A percentile compares a stretch with the other conserved stretches of the same genome.
These are phyloP conservation scores for Campoplex capitator DNA, from an alignment of 2,888 invertebrate species.

Conservation along the genomic window DNA sequence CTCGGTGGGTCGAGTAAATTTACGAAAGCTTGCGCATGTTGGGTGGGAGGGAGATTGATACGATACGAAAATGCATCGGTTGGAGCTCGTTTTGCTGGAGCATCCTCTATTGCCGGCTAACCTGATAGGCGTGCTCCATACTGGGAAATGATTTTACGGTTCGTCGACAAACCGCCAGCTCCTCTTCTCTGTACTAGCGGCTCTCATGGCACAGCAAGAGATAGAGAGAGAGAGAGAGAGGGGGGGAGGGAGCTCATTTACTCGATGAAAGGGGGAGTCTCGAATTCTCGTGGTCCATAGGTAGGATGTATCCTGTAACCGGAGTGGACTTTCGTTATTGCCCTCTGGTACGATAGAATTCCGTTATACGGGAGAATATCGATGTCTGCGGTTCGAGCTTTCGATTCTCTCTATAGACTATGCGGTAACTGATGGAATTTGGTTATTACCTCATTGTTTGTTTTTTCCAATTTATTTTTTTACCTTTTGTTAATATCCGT, in stretches of 20 bases:
- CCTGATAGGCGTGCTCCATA: conserved; percentile 13
- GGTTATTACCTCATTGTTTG: not conserved
- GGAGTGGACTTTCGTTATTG: conserved; percentile 37
- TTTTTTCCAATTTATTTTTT: not conserved
- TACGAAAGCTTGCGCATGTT: not conserved
- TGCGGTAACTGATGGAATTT: conserved; percentile 14
- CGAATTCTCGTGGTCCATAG: conserved; percentile 21
- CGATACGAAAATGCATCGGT: conserved; percentile 2
- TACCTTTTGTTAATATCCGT: not conserved
- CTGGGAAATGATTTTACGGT: conserved; percentile 56
- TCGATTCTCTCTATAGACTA: not conserved
- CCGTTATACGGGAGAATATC: conserved; percentile 28
- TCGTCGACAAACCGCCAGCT: conserved; percentile 17
- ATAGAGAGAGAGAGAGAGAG: not conserved
- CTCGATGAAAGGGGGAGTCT: conserved; percentile 14
- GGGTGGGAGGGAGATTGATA: conserved; percentile 7
- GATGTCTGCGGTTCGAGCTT: conserved; percentile 36
- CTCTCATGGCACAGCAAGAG: not conserved
- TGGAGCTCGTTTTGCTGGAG: conserved; percentile 28
- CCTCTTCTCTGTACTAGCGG: not conserved
- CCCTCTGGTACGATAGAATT: conserved; percentile 24
- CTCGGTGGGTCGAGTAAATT: conserved; percentile 9
- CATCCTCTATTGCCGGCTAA: conserved; percentile 25
- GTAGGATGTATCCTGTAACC: conserved; percentile 31
- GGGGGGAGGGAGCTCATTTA: conserved; percentile 13